Base-by-base conservation (phyloP, 2,797 vertebrate genomes). In the Anniella stebbinsi region DNA sequence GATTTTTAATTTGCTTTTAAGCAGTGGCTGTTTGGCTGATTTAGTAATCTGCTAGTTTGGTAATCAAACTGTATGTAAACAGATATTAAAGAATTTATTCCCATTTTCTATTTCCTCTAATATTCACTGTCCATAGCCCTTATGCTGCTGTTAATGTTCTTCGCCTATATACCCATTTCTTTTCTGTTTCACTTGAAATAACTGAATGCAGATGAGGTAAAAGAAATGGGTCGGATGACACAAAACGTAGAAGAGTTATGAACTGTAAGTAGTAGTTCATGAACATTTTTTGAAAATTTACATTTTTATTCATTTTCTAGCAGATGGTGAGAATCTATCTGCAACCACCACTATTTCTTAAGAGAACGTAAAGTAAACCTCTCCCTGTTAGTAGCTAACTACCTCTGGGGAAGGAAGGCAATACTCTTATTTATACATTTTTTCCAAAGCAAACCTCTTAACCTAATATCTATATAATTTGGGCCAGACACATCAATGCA, bases 231-330 rank as follows among this genome's bases (percentile, higher is more conserved):
- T 88, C 86, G 63, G 90, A 87, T 33, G 36, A 73, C 21, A 89
- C 87, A 90, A 93, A 92, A 78, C 86, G 41, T 45, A 89, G 85
- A 73, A 88, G 80, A 94, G 18, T 93, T 93, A 88, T 84, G 63
- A 87, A 90, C 67, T 89, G 86, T 90, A 93, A 93, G 72, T 80
- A 87, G 48, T 86, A 91, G 81, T 94, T 91, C 1, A 38, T 85
- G 41, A 88, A 33, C 76, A 17, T 93, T 92, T 94, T 93, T 88
- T 17, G 15, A 87, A 86, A 66, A 94, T 94, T 94, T 95, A 89
- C 92, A 93, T 95, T 93, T 96, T 95, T 92, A 95, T 95, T 93
- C 90, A 57, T 75, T 91, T 93, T 94, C 80, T 92, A 90, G 81
- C 67, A 95, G 92, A 93, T 82, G 69, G 88, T 90, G 84, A 92